Evolutionary conservation across 1,140 invertebrate species (phyloP).

Genomic region (Penaeus vannamei): DNA sequence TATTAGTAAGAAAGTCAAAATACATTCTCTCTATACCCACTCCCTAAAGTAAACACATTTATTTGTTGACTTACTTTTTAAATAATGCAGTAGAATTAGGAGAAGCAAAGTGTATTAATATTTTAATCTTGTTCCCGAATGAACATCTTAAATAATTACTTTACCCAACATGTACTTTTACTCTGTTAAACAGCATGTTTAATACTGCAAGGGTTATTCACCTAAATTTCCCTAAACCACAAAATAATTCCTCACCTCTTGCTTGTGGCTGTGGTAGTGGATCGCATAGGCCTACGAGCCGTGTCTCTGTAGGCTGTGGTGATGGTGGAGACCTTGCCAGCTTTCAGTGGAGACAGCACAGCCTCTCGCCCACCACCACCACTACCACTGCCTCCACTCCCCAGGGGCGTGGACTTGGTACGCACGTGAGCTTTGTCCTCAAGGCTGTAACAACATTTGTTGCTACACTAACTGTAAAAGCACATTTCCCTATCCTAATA

Average conservation of each 20-base stretch:
- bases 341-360: constrained; percentile 62
- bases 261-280: constrained; percentile 60
- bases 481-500: too few relatives aligned
- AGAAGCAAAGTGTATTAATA: too few relatives aligned
- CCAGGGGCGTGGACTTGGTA: constrained; percentile 67
- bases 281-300: constrained; percentile 58
- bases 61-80: too few relatives aligned
- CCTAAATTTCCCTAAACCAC: neutral
- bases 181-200: too few relatives aligned
- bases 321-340: constrained; percentile 51
- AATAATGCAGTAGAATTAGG: too few relatives aligned
- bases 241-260: constrained; percentile 58
- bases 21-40: too few relatives aligned
- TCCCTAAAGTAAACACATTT: too few relatives aligned
- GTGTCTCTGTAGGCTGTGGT: constrained; percentile 61
- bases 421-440: constrained; percentile 67
- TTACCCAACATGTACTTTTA: too few relatives aligned
- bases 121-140: too few relatives aligned
- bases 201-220: too few relatives aligned
- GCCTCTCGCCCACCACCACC: constrained; percentile 59
- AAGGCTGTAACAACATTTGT: constrained; percentile 58
- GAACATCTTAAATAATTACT: too few relatives aligned
- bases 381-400: constrained; percentile 43
- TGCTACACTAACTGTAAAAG: neutral
- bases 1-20: too few relatives aligned